Conservation (phyloP, 2,888 invertebrate genomes). For the Stenodera caucasica region DNA sequence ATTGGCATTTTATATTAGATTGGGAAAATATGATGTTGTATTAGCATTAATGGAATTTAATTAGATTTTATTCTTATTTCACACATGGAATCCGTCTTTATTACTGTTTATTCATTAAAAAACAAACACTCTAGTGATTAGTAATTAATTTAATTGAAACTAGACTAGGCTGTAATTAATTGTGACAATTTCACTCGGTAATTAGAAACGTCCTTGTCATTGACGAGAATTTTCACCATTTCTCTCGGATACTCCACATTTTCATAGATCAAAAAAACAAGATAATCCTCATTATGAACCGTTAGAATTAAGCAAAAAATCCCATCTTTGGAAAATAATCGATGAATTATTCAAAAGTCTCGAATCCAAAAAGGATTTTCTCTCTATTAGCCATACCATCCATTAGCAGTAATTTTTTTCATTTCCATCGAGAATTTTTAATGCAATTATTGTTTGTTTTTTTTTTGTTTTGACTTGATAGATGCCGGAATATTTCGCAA, state of each 20-base stretch:
- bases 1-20: not conserved
- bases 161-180: no score
- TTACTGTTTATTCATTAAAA: no score
- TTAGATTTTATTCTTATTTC: not conserved
- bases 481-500: no score
- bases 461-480: no score
- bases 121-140: no score
- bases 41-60: not conserved
- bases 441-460: no score
- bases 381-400: not conserved
- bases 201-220: not conserved
- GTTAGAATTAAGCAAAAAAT: constrained; percentile 1
- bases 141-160: no score
- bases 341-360: constrained; percentile 10
- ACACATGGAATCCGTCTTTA: not conserved
- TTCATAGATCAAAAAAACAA: not conserved
- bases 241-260: not conserved
- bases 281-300: constrained; percentile 1
- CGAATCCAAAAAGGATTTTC: not conserved
- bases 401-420: no score
- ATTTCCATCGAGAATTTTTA: no score
- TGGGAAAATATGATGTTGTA: not conserved
- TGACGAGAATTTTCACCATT: not conserved
- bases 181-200: not conserved
- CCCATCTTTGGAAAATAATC: constrained; percentile 1